Percentiles rank a stretch among this genome's conserved stretches.
Conservation (phyloP, 1,140 invertebrate genomes). For the Nebria ingens region DNA sequence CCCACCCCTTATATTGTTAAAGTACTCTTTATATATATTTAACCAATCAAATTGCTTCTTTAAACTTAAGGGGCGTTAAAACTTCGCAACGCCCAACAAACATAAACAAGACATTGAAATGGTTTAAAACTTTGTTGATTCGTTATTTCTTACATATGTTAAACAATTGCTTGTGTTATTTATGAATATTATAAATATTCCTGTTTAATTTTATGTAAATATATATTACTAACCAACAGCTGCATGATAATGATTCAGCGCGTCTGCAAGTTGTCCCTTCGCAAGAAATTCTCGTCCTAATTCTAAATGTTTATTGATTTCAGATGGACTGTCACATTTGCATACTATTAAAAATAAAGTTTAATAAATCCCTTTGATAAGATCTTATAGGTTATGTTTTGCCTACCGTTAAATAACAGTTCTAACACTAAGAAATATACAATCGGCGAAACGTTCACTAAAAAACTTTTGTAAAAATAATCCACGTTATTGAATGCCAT, state of each 20-base stretch:
- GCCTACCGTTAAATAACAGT: slow-evolving; percentile 1
- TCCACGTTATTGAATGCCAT: background rate
- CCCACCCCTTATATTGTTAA: too few relatives aligned
- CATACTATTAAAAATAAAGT: slow-evolving; percentile 43
- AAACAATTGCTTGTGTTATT: too few relatives aligned
- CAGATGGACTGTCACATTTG: slow-evolving; percentile 52
- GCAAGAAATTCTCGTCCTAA: slow-evolving; percentile 84
- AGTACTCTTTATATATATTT: too few relatives aligned
- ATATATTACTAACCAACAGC: slow-evolving; percentile 89
- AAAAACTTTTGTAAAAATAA: background rate
- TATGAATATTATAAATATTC: too few relatives aligned
- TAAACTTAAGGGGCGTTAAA: slow-evolving; percentile 1
- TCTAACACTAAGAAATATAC: background rate
- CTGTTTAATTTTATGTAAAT: too few relatives aligned
- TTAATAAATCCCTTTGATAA: background rate
- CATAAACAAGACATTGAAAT: background rate
- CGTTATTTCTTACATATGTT: too few relatives aligned
- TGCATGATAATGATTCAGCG: slow-evolving; percentile 93
- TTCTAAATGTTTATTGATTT: slow-evolving; percentile 88
- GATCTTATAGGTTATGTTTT: slow-evolving; percentile 1
- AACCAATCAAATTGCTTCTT: too few relatives aligned
- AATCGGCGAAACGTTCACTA: background rate
- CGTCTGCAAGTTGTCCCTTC: slow-evolving; percentile 89
- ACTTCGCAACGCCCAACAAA: too few relatives aligned
- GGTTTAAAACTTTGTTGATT: background rate